These are phyloP conservation scores for Oncorhynchus keta DNA, from an alignment of 2,113 vertebrate genomes.

Conservation along the genomic window DNA sequence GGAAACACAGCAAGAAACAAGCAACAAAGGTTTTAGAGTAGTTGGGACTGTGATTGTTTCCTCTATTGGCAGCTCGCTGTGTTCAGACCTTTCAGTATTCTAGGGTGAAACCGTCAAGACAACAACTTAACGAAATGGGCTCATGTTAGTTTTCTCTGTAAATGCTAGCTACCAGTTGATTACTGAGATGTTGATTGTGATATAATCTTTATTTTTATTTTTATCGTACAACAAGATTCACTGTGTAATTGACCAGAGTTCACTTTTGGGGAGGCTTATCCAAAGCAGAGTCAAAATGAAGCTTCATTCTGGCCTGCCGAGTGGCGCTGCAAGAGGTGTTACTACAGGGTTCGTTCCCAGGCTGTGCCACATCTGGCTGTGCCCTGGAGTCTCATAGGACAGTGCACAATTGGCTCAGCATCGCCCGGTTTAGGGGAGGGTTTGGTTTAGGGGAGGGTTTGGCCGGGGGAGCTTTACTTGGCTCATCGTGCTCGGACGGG, in stretches of 20 bases:
- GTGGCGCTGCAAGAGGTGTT: too few species aligned
- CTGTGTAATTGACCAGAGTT: not conserved
- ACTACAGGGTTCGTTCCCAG: too few species aligned
- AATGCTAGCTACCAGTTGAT: not conserved
- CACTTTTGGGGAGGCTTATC: not conserved
- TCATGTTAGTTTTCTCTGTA: not conserved
- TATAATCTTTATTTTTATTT: not conserved
- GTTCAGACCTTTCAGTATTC: slow-evolving; percentile 20
- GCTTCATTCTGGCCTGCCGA: not conserved
- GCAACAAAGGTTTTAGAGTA: not conserved
- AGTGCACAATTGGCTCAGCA: too few species aligned
- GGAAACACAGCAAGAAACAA: too few species aligned
- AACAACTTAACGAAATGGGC: not conserved
- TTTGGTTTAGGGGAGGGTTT: too few species aligned
- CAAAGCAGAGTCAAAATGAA: not conserved
- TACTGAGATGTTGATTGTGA: not conserved
- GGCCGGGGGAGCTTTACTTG: too few species aligned
- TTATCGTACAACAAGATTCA: not conserved
- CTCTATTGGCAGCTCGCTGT: not conserved
- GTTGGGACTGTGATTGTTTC: not conserved
- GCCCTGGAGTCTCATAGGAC: too few species aligned
- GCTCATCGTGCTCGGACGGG: too few species aligned
- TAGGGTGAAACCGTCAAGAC: not conserved
- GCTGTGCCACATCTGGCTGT: too few species aligned
- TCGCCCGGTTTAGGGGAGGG: too few species aligned